Conservation (phyloP, 2,888 invertebrate genomes). For the Drosophila cognata region DNA sequence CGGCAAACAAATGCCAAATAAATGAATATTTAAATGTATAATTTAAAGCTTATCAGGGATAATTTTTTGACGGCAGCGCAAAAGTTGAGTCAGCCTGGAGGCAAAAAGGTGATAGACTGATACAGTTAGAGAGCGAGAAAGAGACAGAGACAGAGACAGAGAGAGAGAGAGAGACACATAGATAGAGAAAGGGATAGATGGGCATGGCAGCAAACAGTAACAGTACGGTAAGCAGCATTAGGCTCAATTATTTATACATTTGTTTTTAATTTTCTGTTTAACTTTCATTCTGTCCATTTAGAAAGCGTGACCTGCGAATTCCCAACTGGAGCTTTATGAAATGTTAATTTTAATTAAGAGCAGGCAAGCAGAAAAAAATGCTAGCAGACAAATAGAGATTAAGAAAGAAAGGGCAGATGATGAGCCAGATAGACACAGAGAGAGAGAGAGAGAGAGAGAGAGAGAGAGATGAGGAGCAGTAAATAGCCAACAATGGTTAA, state of each 20-base stretch:
- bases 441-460: slow-evolving; percentile 3
- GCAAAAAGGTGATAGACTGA: slow-evolving; percentile 16
- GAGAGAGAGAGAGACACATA: background rate
- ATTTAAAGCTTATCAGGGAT: slow-evolving; percentile 67
- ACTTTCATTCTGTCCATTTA: slow-evolving; percentile 25
- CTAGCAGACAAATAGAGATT: background rate
- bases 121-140: background rate
- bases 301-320: slow-evolving; percentile 10
- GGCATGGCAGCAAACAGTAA: slow-evolving; percentile 11
- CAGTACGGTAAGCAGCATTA: slow-evolving; percentile 22
- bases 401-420: background rate
- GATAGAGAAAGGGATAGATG: background rate
- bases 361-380: slow-evolving; percentile 19
- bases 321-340: slow-evolving; percentile 56
- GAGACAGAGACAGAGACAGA: background rate
- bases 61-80: slow-evolving; percentile 31
- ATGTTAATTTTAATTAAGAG: slow-evolving; percentile 80
- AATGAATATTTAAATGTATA: slow-evolving; percentile 62
- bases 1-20: slow-evolving; percentile 30
- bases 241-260: slow-evolving; percentile 63
- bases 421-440: slow-evolving; percentile 2
- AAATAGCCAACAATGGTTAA: slow-evolving; percentile 54
- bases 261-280: slow-evolving; percentile 29
- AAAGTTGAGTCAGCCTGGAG: slow-evolving; percentile 43
- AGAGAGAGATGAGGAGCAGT: slow-evolving; percentile 10